A percentile compares a stretch with the other conserved stretches of the same genome.
phyloP scores from a whole-genome alignment of 2,797 vertebrate genomes.

The Melanotaenia nigrans region DNA sequence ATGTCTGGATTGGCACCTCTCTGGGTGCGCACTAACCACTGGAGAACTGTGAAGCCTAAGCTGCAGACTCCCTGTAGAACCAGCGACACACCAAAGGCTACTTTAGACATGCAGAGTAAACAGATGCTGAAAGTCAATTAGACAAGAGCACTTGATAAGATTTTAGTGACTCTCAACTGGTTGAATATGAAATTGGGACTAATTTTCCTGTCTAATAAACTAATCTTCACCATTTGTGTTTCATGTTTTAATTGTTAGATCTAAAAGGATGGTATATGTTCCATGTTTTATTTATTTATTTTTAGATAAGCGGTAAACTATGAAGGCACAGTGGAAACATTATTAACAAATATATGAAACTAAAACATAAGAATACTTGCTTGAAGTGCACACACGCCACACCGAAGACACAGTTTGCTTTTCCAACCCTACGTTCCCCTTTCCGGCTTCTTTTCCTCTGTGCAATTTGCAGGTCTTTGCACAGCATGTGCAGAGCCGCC shows the following conservation, averaged over 20 bases:
- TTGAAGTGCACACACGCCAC: conserved; percentile 27
- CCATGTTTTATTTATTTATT: not conserved
- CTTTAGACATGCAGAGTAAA: conserved; percentile 55
- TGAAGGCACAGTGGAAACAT: conserved; percentile 26
- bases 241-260: conserved; percentile 16
- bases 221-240: conserved; percentile 12
- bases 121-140: conserved; percentile 60
- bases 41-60: conserved; percentile 52
- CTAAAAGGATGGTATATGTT: conserved; percentile 6
- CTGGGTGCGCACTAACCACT: conserved; percentile 55
- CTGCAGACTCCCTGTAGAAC: conserved; percentile 62
- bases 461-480: conserved; percentile 75
- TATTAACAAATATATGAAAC: conserved; percentile 19
- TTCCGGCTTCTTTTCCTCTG: conserved; percentile 44
- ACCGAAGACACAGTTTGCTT: conserved; percentile 49
- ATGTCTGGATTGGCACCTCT: conserved; percentile 73
- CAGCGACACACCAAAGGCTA: conserved; percentile 52
- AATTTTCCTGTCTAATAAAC: not conserved
- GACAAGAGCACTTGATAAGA: conserved; percentile 34
- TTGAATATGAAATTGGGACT: conserved; percentile 20
- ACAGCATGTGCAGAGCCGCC: conserved; percentile 54
- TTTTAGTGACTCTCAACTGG: conserved; percentile 38
- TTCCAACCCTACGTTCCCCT: conserved; percentile 30
- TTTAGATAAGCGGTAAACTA: conserved; percentile 10
- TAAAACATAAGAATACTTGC: conserved; percentile 30